These are phyloP conservation scores for Phrynocephalus versicolor DNA, from an alignment of 2,113 vertebrate genomes.

Conservation along the genomic window DNA sequence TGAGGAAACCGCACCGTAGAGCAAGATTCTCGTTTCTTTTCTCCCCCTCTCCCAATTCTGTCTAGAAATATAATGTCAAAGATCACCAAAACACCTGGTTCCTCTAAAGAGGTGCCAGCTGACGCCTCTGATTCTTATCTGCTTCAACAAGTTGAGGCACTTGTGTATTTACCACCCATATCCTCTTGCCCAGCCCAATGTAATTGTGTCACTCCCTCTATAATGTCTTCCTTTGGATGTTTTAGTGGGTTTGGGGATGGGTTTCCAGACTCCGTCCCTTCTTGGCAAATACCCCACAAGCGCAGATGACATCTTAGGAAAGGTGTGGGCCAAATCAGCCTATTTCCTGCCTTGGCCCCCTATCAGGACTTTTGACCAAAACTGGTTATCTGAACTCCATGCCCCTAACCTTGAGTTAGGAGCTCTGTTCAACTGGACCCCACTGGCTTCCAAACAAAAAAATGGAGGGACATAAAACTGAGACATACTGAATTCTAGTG, in stretches of 20 bases:
- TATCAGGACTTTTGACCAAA: background rate
- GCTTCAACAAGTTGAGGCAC: background rate
- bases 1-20: background rate
- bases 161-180: too few relatives aligned
- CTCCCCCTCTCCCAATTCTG: background rate
- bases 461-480: background rate
- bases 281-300: background rate
- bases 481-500: background rate
- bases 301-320: background rate
- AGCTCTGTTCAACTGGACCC: background rate
- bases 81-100: too few relatives aligned
- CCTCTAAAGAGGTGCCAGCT: background rate
- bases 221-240: background rate
- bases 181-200: background rate
- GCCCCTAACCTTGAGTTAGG: background rate
- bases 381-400: background rate
- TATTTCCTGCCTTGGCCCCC: background rate
- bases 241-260: background rate
- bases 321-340: background rate
- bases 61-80: background rate
- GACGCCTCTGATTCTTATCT: background rate
- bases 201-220: background rate
- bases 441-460: background rate
- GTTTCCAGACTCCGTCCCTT: background rate
- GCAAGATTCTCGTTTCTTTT: background rate